Evolutionary conservation across 2,113 vertebrate genomes (phyloP).

Genomic region (Anser cygnoides): DNA sequence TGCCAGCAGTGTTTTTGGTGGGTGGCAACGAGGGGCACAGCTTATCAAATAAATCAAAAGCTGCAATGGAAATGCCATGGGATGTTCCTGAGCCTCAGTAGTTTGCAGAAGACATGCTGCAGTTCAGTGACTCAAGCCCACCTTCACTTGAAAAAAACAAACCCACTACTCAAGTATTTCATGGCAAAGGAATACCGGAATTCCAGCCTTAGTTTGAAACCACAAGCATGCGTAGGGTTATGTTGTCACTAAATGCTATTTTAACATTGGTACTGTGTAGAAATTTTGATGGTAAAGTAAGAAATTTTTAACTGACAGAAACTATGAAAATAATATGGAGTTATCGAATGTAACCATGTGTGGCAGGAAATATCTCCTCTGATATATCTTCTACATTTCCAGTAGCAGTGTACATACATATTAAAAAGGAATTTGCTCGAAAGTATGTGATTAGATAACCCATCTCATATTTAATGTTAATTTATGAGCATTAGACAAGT

Average conservation of each 20-base stretch:
- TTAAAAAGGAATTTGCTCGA: constrained; percentile 67
- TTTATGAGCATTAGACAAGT: constrained; percentile 71
- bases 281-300: neutral
- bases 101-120: neutral
- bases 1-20: neutral
- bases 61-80: neutral
- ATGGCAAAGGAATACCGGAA: neutral
- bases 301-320: neutral
- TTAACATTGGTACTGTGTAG: neutral
- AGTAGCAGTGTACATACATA: constrained; percentile 51
- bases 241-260: neutral
- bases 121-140: neutral
- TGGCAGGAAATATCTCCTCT: constrained; percentile 34
- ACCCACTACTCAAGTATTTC: neutral
- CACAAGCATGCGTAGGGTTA: neutral
- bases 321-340: neutral
- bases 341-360: neutral
- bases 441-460: constrained; percentile 58
- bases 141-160: neutral
- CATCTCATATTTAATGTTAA: constrained; percentile 69
- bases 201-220: neutral
- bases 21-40: neutral
- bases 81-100: neutral
- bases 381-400: constrained; percentile 9
- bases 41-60: neutral